Percentiles rank a stretch among this genome's conserved stretches.
phyloP scores from a whole-genome alignment of 2,888 invertebrate species.

The Macropis europaea region DNA sequence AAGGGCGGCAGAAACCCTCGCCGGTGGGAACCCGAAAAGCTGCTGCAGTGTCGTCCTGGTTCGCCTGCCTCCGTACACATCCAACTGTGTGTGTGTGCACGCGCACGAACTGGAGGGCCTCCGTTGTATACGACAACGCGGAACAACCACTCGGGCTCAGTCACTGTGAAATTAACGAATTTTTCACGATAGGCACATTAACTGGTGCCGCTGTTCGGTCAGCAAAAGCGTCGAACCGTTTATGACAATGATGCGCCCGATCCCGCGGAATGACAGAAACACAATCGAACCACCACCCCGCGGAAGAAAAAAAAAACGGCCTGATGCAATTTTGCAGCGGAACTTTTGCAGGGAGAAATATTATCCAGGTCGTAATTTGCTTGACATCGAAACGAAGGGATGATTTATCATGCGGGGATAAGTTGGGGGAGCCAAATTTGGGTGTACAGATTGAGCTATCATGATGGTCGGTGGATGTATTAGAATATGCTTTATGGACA shows the following conservation, averaged over 20 bases:
- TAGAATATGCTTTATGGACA: too few relatives aligned
- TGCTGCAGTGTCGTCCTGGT: constrained; percentile 41
- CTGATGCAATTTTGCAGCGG: constrained; percentile 1
- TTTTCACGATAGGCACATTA: constrained; percentile 70
- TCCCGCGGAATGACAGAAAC: constrained; percentile 42
- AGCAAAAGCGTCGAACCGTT: constrained; percentile 65
- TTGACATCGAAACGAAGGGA: too few relatives aligned
- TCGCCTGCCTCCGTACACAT: constrained; percentile 37
- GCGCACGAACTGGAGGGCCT: constrained; percentile 28
- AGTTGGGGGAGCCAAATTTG: too few relatives aligned
- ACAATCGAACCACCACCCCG: constrained; percentile 14
- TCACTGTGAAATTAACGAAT: constrained; percentile 75
- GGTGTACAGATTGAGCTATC: too few relatives aligned
- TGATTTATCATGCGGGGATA: too few relatives aligned
- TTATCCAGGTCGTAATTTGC: too few relatives aligned
- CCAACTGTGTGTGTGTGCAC: neutral
- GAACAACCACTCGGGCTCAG: constrained; percentile 55
- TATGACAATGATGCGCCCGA: constrained; percentile 60
- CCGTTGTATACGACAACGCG: constrained; percentile 24
- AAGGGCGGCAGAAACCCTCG: constrained; percentile 31
- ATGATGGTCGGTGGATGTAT: too few relatives aligned
- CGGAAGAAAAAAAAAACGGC: neutral
- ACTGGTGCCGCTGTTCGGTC: constrained; percentile 54
- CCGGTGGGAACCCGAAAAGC: constrained; percentile 57
- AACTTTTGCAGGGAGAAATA: too few relatives aligned